Evolutionary conservation across 2,113 vertebrate genomes (phyloP), one percentile per base, ranked within the genome.

Genomic region (Athene noctua): DNA sequence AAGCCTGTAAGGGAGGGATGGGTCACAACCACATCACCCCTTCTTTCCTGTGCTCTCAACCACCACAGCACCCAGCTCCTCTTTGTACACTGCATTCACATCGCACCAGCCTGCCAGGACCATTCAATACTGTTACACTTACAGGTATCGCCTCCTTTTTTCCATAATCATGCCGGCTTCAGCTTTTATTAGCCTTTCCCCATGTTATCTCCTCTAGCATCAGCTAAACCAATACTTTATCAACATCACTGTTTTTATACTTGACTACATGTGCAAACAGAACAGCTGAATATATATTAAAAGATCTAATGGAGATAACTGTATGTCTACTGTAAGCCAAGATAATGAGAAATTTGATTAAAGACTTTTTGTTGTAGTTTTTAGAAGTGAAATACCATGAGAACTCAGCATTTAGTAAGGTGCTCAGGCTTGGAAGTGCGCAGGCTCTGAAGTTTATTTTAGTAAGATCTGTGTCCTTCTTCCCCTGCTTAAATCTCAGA

Each of bases 271-370:
- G 38, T 80, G 58, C 80, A 87, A 94, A 81, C 38, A 80, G 55
- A 92, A 70, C 11, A 84, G 57, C 91, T 78, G 17, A 92, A 88
- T 70, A 88, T 59, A 73, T 91, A 97, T 95, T 93, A 94, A 94
- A 95, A 91, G 95, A 91, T 87, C 32, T 14, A 84, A 59, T 3
- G 25, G 59, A 91, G 75, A 91, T 84, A 91, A 84, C 59, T 80
- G 10, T 13, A 51, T 59, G 27, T 74, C 61, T 16, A 40, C 42
- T 44, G 44, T 57, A 86, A 91, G 80, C 55, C 65, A 74, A 81
- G 52, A 82, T 67, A 85, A 92, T 72, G 57, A 91, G 54, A 79
- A 87, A 94, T 79, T 51, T 78, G 29, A 91, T 91, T 79, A 91
- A 86, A 20, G 57, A 55, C 2, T 62, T 88, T 6, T 44, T 58